Base-by-base conservation (phyloP, 2,113 vertebrate genomes). In the Urocitellus parryii region DNA sequence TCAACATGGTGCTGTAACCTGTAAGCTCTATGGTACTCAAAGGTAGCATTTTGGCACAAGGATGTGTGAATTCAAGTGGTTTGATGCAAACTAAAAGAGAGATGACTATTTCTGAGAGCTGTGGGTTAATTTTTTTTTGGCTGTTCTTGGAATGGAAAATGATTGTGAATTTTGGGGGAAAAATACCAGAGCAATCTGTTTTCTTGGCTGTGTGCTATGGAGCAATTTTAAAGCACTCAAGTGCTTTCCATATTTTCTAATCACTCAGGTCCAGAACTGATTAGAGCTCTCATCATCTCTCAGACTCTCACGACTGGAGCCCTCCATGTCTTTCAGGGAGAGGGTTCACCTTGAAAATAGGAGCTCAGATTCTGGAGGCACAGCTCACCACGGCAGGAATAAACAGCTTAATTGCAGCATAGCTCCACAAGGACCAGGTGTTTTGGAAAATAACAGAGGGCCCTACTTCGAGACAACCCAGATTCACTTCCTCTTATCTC, bases 181-280 rank as follows among this genome's bases (percentile, higher is more conserved):
- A 95, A 86, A 88, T 91, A 95, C 93, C 84, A 90, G 61, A 96
- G 80, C 78, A 97, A 93, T 96, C 95, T 96, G 95, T 80, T 96
- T 96, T 94, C 82, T 96, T 96, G 97, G 95, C 94, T 6, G 32
- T 8, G 12, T 61, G 82, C 67, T 81, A 74, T 17, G 76, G 83
- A 96, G 76, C 45, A 97, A 96, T 82, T 96, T 94, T 88, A 97
- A 97, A 84, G 73, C 78, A 94, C 63, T 76, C 39, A 97, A 94
- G 39, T 61, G 39, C 65, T 95, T 93, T 42, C 67, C 8, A 34
- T 18, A 94, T 65, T 94, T 96, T 91, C 58, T 88, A 92, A 76
- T 94, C 53, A 88, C 79, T 91, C 53, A 77, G 74, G 63, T 95
- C 82, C 91, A 76, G 88, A 94, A 94, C 53, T 88, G 88, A 90